A percentile compares a stretch with the other conserved stretches of the same genome.
phyloP scores from a whole-genome alignment of 2,888 invertebrate species.

The Luperina nickerlii region DNA sequence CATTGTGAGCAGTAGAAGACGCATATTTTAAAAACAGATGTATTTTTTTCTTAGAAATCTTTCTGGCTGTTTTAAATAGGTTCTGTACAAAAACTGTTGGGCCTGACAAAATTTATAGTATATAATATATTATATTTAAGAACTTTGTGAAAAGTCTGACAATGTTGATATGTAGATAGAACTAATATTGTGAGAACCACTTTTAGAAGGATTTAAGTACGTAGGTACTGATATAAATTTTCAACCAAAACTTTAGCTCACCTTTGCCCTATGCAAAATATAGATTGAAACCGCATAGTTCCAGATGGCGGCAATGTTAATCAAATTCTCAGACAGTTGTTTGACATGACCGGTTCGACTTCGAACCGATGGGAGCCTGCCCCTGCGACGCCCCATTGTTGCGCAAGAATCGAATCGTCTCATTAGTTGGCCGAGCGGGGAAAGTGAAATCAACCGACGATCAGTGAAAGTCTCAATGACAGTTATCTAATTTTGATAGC shows the following conservation, averaged over 20 bases:
- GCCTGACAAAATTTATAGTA: not conserved
- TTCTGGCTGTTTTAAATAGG: not conserved
- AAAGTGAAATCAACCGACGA: constrained; percentile 85
- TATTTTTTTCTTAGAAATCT: not conserved
- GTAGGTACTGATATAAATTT: not conserved
- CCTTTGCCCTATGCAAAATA: constrained; percentile 21
- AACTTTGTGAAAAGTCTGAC: not conserved
- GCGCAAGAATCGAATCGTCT: constrained; percentile 80
- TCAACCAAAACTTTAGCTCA: not conserved
- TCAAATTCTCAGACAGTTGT: constrained; percentile 54
- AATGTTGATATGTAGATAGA: constrained; percentile 5
- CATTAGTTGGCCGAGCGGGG: constrained; percentile 78
- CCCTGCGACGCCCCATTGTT: constrained; percentile 73
- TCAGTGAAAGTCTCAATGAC: constrained; percentile 85
- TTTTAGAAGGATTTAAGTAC: not conserved
- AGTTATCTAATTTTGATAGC: constrained; percentile 87
- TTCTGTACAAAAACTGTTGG: not conserved
- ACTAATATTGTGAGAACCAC: not conserved
- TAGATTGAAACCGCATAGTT: constrained; percentile 26
- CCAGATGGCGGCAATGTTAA: constrained; percentile 34
- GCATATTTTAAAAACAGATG: not conserved
- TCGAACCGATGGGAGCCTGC: constrained; percentile 62
- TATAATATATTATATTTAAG: not conserved
- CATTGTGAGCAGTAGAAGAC: too few relatives aligned
- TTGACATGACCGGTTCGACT: constrained; percentile 63